A percentile compares a stretch with the other conserved stretches of the same genome.
phyloP scores from a whole-genome alignment of 2,113 vertebrate genomes.

The Riparia riparia region DNA sequence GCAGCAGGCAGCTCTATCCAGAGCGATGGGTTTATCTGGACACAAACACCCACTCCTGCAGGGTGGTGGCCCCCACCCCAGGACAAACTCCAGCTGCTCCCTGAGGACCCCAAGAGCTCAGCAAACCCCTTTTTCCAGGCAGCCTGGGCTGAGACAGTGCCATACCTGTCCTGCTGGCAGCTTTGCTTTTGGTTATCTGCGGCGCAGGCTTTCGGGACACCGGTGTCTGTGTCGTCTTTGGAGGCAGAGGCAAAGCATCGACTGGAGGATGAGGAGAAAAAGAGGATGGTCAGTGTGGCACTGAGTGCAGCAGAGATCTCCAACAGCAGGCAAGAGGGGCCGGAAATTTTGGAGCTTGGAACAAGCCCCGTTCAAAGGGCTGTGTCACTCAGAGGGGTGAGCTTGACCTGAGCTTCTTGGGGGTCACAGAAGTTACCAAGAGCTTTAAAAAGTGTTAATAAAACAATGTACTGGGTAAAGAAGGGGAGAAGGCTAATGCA shows the following conservation, averaged over 20 bases:
- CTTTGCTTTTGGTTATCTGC: neutral
- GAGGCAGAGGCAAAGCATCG: constrained; percentile 6
- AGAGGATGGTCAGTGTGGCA: neutral
- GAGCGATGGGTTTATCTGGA: neutral
- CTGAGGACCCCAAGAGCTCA: neutral
- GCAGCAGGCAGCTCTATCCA: neutral
- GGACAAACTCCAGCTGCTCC: neutral
- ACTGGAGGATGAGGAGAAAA: neutral
- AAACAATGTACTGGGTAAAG: neutral
- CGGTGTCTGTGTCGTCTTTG: neutral
- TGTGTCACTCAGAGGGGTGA: neutral
- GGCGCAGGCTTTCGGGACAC: neutral
- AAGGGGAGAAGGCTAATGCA: neutral
- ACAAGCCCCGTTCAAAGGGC: neutral
- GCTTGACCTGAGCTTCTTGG: neutral
- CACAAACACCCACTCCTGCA: neutral
- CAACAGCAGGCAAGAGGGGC: neutral
- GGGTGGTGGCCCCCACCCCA: neutral
- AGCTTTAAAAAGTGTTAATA: neutral
- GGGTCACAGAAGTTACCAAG: neutral
- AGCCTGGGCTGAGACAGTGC: rapidly evolving
- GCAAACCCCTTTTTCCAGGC: neutral
- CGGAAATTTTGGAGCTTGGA: neutral
- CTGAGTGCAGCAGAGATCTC: neutral
- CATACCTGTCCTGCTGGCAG: neutral